Conservation (phyloP, 2,797 vertebrate species). For the Pipistrellus pipistrellus region DNA sequence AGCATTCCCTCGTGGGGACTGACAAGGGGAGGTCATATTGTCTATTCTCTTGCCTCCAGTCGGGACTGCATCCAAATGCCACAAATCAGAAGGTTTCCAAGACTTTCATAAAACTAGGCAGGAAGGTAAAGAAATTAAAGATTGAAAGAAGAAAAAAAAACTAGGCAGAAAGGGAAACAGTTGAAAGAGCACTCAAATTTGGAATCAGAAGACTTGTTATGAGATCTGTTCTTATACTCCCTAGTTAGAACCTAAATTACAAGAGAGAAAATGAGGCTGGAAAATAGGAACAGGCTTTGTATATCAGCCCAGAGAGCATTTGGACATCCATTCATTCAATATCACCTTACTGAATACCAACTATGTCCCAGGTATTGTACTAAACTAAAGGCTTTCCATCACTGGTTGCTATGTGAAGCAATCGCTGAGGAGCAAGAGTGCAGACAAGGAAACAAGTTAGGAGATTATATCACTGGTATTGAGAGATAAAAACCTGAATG, state of each 20-base stretch:
- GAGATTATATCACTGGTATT: background rate
- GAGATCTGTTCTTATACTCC: slow-evolving; percentile 30
- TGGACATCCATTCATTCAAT: slow-evolving; percentile 6
- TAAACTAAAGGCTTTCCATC: slow-evolving; percentile 17
- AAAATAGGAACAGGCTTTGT: slow-evolving; percentile 53
- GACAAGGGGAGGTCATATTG: background rate
- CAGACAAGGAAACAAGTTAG: slow-evolving; percentile 33
- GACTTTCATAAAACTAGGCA: background rate
- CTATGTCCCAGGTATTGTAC: background rate
- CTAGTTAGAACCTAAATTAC: slow-evolving; percentile 53
- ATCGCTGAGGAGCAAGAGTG: background rate
- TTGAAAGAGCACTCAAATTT: slow-evolving; percentile 39
- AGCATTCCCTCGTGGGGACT: background rate
- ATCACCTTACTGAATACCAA: slow-evolving; percentile 52
- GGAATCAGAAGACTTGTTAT: slow-evolving; percentile 59
- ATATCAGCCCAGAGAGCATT: slow-evolving; percentile 1
- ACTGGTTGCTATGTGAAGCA: background rate
- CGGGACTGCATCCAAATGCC: slow-evolving; percentile 44
- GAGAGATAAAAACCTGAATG: background rate
- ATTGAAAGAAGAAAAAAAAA: background rate
- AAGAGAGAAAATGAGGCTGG: background rate
- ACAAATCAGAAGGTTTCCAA: slow-evolving; percentile 56
- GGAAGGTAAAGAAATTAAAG: background rate
- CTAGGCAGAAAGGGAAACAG: slow-evolving; percentile 27
- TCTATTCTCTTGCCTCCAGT: slow-evolving; percentile 21